phyloP scores from a whole-genome alignment of 30 jellyfish, hydroid and myxozoan species.

The Cassiopea andromeda region DNA sequence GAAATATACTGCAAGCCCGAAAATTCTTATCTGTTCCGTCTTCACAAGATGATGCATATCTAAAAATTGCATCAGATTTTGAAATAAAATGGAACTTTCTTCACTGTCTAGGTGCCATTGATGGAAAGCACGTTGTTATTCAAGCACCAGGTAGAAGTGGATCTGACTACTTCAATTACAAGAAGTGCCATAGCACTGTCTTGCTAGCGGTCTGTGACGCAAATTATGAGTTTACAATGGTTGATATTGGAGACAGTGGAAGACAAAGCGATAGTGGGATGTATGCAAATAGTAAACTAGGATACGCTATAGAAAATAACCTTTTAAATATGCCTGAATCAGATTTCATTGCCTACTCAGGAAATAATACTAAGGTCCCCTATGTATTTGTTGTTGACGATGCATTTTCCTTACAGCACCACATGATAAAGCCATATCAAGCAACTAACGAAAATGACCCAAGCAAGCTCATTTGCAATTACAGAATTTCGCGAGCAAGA shows the following conservation, averaged over 20 bases:
- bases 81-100: neutral
- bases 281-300: conserved; percentile 28
- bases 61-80: conserved; percentile 5
- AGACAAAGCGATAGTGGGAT: conserved; percentile 46
- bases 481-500: conserved; percentile 7
- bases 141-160: conserved; percentile 14
- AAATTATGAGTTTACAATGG: conserved; percentile 13
- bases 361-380: neutral
- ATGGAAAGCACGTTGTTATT: neutral
- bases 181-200: conserved; percentile 21
- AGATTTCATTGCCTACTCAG: neutral
- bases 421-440: conserved; percentile 28
- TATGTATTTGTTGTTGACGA: neutral
- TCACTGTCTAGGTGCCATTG: conserved; percentile 10
- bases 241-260: conserved; percentile 20
- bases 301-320: conserved; percentile 35
- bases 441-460: neutral
- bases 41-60: neutral
- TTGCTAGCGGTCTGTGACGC: conserved; percentile 54
- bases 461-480: neutral
- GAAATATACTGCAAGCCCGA: conserved; percentile 16
- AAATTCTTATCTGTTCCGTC: conserved; percentile 17
- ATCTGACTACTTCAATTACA: neutral
- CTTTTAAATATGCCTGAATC: conserved; percentile 12
- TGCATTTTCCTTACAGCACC: conserved; percentile 15